Base-by-base conservation (phyloP, 2,888 invertebrate species). In the Aradus depressus region DNA sequence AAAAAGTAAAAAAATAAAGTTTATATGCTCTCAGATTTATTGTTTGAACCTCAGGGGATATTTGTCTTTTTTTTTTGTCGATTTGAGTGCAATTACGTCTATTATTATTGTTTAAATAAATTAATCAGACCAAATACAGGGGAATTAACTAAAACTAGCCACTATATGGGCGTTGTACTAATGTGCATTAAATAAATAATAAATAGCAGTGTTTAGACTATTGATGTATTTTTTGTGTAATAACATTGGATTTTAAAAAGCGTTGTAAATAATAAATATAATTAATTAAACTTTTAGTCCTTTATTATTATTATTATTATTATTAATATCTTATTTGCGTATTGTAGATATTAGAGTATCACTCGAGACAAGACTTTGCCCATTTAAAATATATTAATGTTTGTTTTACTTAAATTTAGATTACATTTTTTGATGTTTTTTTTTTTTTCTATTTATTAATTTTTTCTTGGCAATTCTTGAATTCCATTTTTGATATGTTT, bases 361-460 rank as follows among this genome's bases (percentile, higher is more conserved):
- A 23, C 41, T 49, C 50, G 50, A 53, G 50, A 53, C 53, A 53
- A 53, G 53, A 53, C 53, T 53, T 52, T 53, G 42, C 50, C 50
- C 44, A 44, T n/a, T n/a, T n/a, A n/a, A n/a, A 18, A 34, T 34
- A 44, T 19, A 44, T 44, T 44, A 44, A 44, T 37, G 51, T 44
- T 44, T 50, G 44, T 51, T 32, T 44, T 51, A 26, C 35, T 44
- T 38, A 37, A 38, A 38, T 26, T 43, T 32, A 19, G 23, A 37
- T 19, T n/a, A 25, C 16, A 25, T 32, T 19, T 19, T 37, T 22
- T 28, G 23, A 21, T 23, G 28, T 38, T 25, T 44, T 19, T 26
- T 12, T 4, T 19, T 21, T 32, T 47, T 35, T 47, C 10, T 10
- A 5, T 18, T 12, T 14, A 38, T 28, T 21, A 51, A 35, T 44